Evolutionary conservation across 2,797 vertebrate genomes (phyloP).

Genomic region (Sorex maritimensis): DNA sequence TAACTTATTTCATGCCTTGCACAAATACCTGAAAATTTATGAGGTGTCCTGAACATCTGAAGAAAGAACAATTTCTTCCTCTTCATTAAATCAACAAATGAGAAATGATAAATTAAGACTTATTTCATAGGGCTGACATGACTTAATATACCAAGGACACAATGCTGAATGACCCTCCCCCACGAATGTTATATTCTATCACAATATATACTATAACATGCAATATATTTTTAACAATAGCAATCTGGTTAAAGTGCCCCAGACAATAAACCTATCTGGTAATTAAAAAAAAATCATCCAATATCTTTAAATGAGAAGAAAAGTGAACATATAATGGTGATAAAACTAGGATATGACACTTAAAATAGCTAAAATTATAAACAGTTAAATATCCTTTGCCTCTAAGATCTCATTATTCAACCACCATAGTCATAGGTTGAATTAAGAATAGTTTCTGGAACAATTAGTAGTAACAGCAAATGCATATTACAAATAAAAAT

Average conservation of each 20-base stretch:
- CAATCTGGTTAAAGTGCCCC: neutral
- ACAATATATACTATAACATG: no score
- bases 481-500: neutral
- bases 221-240: neutral
- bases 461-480: neutral
- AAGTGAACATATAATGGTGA: slow-evolving; percentile 5
- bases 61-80: neutral
- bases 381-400: neutral
- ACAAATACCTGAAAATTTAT: slow-evolving; percentile 1
- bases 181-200: neutral
- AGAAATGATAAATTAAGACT: neutral
- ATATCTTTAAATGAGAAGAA: neutral
- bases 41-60: neutral
- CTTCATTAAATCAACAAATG: neutral
- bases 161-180: neutral
- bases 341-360: neutral
- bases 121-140: neutral
- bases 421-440: neutral
- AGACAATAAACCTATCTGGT: neutral
- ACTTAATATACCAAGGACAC: neutral
- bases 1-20: neutral
- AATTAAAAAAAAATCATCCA: neutral
- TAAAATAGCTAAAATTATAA: slow-evolving; percentile 19
- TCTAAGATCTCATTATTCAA: slow-evolving; percentile 2
- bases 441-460: slow-evolving; percentile 38